A percentile compares a stretch with the other conserved stretches of the same genome.
Evolutionary conservation across 2,888 invertebrate species (phyloP).

Genomic region (Therioaphis trifolii): DNA sequence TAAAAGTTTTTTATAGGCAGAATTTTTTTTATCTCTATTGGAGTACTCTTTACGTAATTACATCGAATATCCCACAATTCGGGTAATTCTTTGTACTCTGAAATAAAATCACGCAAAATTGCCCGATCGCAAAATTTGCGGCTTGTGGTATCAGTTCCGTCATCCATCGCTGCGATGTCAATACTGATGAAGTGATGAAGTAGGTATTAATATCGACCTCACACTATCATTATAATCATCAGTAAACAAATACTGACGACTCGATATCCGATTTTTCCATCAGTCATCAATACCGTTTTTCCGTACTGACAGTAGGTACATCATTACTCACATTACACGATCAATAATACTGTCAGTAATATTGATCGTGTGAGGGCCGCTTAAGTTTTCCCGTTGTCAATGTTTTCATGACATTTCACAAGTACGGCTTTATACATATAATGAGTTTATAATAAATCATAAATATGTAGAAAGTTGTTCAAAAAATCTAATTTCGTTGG

Average conservation of each 20-base stretch:
- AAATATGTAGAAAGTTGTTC: no score
- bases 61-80: conserved; percentile 32
- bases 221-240: neutral
- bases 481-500: no score
- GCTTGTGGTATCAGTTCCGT: neutral
- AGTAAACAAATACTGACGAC: neutral
- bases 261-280: neutral
- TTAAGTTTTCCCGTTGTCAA: no score
- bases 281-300: neutral
- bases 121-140: neutral
- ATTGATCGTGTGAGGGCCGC: conserved; percentile 55
- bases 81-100: conserved; percentile 18
- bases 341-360: conserved; percentile 48
- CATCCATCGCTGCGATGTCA: conserved; percentile 14
- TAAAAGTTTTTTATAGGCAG: neutral
- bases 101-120: conserved; percentile 5
- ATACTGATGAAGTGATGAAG: neutral
- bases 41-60: conserved; percentile 3
- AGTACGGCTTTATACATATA: no score
- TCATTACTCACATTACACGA: neutral
- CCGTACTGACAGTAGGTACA: neutral
- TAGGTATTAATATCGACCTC: neutral
- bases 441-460: no score
- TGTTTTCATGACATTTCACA: no score
- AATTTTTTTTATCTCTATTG: conserved; percentile 28